Percentiles rank a stretch among this genome's conserved stretches.
Evolutionary conservation across 1,140 invertebrate genomes (phyloP).

Genomic region (Macrosteles quadrilineatus): DNA sequence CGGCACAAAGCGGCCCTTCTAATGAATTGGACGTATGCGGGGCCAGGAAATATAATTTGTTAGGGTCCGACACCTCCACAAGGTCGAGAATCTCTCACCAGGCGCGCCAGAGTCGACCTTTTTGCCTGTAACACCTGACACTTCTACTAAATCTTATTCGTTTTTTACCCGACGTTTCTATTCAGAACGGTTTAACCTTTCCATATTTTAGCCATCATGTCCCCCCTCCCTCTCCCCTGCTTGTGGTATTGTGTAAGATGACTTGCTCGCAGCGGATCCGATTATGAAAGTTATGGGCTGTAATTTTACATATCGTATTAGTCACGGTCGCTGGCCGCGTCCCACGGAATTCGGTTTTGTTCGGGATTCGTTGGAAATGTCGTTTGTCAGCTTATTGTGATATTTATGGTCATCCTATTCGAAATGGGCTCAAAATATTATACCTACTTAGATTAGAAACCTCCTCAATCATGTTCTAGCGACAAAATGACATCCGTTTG

Average conservation of each 20-base stretch:
- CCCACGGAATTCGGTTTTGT: too few relatives aligned
- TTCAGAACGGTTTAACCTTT: conserved; percentile 16
- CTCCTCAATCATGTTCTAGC: too few relatives aligned
- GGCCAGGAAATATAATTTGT: conserved; percentile 24
- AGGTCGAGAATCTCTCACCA: conserved; percentile 12
- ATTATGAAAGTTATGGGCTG: not conserved
- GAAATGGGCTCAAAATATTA: too few relatives aligned
- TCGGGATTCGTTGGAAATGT: too few relatives aligned
- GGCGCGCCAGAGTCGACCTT: conserved; percentile 5
- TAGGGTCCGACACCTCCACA: conserved; percentile 19
- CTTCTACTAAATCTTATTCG: conserved; percentile 20
- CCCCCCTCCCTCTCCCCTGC: not conserved
- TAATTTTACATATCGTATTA: conserved; percentile 8
- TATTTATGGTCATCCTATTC: too few relatives aligned
- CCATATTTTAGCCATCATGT: conserved; percentile 23
- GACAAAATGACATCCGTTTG: too few relatives aligned
- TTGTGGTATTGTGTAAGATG: not conserved
- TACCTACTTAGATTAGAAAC: too few relatives aligned
- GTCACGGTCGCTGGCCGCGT: not conserved
- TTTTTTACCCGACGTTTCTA: conserved; percentile 11
- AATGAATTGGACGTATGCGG: conserved; percentile 22
- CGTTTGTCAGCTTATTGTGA: too few relatives aligned
- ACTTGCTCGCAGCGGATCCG: not conserved
- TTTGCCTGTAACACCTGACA: conserved; percentile 10
- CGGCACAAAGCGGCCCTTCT: conserved; percentile 3